Percentiles rank a stretch among this genome's conserved stretches.
Evolutionary conservation across 2,888 invertebrate genomes (phyloP).

Genomic region (Andrena haemorrhoa): DNA sequence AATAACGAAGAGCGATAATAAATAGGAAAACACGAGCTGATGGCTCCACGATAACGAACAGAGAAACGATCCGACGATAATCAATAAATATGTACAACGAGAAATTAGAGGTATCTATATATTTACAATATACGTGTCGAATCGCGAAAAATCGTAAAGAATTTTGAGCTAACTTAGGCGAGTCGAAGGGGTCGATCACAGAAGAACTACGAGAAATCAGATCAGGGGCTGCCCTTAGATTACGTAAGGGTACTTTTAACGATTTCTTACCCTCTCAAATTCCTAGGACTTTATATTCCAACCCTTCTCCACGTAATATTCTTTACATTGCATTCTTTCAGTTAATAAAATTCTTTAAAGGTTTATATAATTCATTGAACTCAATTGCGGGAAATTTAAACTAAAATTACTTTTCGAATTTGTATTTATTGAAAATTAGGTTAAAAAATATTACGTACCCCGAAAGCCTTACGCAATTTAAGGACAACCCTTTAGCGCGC

Average conservation of each 20-base stretch:
- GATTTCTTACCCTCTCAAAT: too few relatives aligned
- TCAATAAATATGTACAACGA: slow-evolving; percentile 69
- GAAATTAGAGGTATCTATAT: slow-evolving; percentile 40
- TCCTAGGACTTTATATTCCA: too few relatives aligned
- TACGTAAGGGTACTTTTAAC: too few relatives aligned
- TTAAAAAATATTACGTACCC: too few relatives aligned
- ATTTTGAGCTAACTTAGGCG: slow-evolving; percentile 53
- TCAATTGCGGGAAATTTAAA: too few relatives aligned
- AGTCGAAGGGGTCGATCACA: slow-evolving; percentile 32
- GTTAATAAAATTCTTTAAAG: too few relatives aligned
- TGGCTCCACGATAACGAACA: background rate
- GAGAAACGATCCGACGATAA: slow-evolving; percentile 27
- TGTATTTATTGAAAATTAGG: too few relatives aligned
- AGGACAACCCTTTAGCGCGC: background rate
- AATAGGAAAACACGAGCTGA: slow-evolving; percentile 32
- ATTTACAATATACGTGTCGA: slow-evolving; percentile 59
- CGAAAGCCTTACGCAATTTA: too few relatives aligned
- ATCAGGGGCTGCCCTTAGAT: background rate
- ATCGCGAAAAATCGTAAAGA: slow-evolving; percentile 13
- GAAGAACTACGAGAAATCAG: background rate
- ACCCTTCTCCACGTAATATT: too few relatives aligned
- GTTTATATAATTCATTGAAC: too few relatives aligned
- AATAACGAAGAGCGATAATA: slow-evolving; percentile 12
- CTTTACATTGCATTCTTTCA: too few relatives aligned
- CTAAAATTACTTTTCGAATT: too few relatives aligned